A percentile compares a stretch with the other conserved stretches of the same genome.
Conservation (phyloP, 2,113 vertebrate genomes). For the Oncorhynchus mykiss region DNA sequence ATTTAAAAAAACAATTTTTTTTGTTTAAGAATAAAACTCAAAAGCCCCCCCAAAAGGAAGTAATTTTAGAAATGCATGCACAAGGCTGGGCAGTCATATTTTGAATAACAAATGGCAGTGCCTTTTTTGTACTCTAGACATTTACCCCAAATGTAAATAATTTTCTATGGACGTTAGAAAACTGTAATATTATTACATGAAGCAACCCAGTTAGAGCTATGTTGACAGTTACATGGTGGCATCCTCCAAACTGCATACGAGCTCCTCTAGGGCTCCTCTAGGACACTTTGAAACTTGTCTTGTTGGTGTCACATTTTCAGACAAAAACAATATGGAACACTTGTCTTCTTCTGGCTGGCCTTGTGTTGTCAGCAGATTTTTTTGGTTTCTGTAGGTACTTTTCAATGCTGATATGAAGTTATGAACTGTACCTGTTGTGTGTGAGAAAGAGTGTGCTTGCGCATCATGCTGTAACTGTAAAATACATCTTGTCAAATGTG, state of each 20-base stretch:
- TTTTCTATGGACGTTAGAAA: too few relatives aligned
- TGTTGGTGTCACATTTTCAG: conserved; percentile 36
- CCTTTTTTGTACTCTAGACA: conserved; percentile 87
- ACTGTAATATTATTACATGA: conserved; percentile 48
- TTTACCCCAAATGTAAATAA: conserved; percentile 74
- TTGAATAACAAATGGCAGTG: conserved; percentile 93
- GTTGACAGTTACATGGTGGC: conserved; percentile 17
- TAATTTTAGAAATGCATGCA: conserved; percentile 75
- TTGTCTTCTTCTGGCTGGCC: conserved; percentile 18
- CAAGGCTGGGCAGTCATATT: conserved; percentile 83
- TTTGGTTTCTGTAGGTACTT: conserved; percentile 64
- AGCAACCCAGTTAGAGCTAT: conserved; percentile 34
- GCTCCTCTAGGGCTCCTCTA: conserved; percentile 59
- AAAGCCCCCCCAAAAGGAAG: conserved; percentile 26
- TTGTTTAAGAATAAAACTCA: conserved; percentile 50
- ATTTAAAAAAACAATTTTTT: conserved; percentile 69
- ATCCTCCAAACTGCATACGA: conserved; percentile 29
- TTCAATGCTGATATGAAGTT: conserved; percentile 70
- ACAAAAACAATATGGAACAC: conserved; percentile 35
- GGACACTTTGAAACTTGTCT: conserved; percentile 26
- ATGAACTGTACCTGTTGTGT: conserved; percentile 55
- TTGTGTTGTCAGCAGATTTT: conserved; percentile 18
- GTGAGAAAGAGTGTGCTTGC: not conserved
- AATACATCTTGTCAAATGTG: conserved; percentile 41
- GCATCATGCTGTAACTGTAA: conserved; percentile 57